Evolutionary conservation across 2,113 vertebrate genomes (phyloP), one percentile per base, ranked within the genome.

Genomic region (Grammomys surdaster): DNA sequence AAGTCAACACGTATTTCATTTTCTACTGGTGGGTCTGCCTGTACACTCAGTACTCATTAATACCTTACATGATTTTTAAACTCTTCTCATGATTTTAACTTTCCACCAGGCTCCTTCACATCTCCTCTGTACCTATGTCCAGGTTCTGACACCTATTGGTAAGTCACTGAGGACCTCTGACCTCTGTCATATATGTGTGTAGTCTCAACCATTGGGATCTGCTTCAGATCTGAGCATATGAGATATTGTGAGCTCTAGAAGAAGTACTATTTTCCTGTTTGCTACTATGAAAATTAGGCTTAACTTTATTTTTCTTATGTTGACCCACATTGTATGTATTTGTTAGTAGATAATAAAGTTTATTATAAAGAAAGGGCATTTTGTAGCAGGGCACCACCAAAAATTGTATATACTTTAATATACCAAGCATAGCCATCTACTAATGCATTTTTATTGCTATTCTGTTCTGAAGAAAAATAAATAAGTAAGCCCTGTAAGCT

Each of bases 401-500:
- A 91, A 85, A 33, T 6, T 63, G 19, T 75, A 16, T 75, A 76
- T 86, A 86, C 86, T 95, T 94, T 94, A 89, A 87, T 94, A 94
- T 51, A 56, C 12, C 54, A 77, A 93, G 63, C n/a, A 94, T 40
- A 26, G 72, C n/a, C 13, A 51, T 69, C 73, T 51, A 60, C n/a
- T 78, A 84, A 89, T 87, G 63, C 4, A 77, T 31, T 93, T 85
- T 93, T 86, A 43, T 60, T 96, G 43, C 86, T 88, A 54, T 92
- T 93, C 86, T 89, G 67, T 94, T n/a, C 43, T 95, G 81, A 92
- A 60, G 16, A 85, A 76, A 96, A 88, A 93, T 73, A 94, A 92
- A 51, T 3, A 93, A 85, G 60, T 88, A 89, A 95, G n/a, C 5
- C 81, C 90, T 87, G 40, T 8, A 93, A 70, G 48, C 17, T 78